A percentile compares a stretch with the other conserved stretches of the same genome.
These are phyloP conservation scores for Sterrhoptilus dennistouni DNA, from an alignment of 2,113 vertebrate genomes.

Conservation along the genomic window DNA sequence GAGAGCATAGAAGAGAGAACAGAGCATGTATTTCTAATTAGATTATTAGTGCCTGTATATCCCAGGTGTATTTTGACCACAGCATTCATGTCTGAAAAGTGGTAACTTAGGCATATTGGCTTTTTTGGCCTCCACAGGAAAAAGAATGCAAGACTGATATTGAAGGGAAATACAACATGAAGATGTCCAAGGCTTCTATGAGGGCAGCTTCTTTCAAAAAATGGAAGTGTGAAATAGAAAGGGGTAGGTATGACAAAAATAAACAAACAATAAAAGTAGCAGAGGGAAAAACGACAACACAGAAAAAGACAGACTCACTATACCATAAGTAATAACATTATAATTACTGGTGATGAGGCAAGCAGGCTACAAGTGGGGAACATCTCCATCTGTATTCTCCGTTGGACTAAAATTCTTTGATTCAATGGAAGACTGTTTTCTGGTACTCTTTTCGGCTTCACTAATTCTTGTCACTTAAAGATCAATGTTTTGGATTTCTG, in stretches of 20 bases:
- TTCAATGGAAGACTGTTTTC: slow-evolving; percentile 44
- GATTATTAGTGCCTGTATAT: slow-evolving; percentile 8
- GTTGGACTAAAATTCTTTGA: slow-evolving; percentile 47
- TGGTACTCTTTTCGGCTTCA: slow-evolving; percentile 51
- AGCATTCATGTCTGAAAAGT: slow-evolving; percentile 42
- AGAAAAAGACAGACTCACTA: slow-evolving; percentile 44
- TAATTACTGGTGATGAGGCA: slow-evolving; percentile 61
- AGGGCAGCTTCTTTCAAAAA: slow-evolving; percentile 21
- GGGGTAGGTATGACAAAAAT: neutral
- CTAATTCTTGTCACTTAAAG: slow-evolving; percentile 58
- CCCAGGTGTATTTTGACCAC: slow-evolving; percentile 49
- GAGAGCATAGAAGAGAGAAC: neutral
- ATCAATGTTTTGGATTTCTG: slow-evolving; percentile 42
- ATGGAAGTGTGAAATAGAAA: slow-evolving; percentile 4
- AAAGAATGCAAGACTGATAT: neutral
- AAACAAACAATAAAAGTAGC: neutral
- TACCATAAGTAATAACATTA: slow-evolving; percentile 53
- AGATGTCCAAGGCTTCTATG: neutral
- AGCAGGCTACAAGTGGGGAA: slow-evolving; percentile 55
- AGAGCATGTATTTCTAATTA: slow-evolving; percentile 28
- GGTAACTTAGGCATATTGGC: slow-evolving; percentile 19
- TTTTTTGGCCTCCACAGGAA: slow-evolving; percentile 47
- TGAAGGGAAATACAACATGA: slow-evolving; percentile 24
- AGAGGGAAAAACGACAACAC: neutral
- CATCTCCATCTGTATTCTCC: slow-evolving; percentile 48